Base-by-base conservation (phyloP, 2,113 vertebrate species). In the Ornithorhynchus anatinus region DNA sequence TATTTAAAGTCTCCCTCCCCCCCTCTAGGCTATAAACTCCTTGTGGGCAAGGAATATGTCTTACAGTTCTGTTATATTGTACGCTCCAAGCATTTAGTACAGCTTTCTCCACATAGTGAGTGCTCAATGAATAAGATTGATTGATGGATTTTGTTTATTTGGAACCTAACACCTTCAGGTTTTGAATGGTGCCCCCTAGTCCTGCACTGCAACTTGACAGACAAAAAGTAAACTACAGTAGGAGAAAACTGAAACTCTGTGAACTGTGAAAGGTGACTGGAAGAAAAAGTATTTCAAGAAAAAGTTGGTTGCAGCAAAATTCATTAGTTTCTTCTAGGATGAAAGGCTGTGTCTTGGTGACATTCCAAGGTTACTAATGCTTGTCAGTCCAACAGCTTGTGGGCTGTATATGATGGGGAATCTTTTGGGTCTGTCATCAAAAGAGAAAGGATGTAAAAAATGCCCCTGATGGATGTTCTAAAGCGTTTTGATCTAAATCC, bases 261-360 rank as follows among this genome's bases (percentile, higher is more conserved):
- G 88, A 87, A 87, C 81, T 79, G 85, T 80, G 82, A 89, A 75
- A 69, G 76, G 86, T 89, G 75, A 92, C 76, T 81, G 77, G 69
- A 92, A 89, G 78, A 77, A 91, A 87, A 91, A 85, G 73, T 62
- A 75, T 87, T 89, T 89, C 78, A 83, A 79, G 81, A 87, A 80
- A 59, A 79, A 84, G 84, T 29, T 81, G 66, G 77, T 81, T 50
- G 19, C 67, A 78, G 88, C 87, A 89, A 86, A 90, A 91, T 92
- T 90, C 86, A 91, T 88, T 80, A 86, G 85, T 80, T 63, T 80
- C 59, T 45, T 90, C 79, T 78, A 85, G 85, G 82, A 92, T 89
- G 89, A 90, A 89, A 90, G 88, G 83, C 47, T 32, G 74, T 72
- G 62, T 80, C 64, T 81, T 71, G 64, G 70, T 91, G 84, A 83